Evolutionary conservation across 2,888 invertebrate genomes (phyloP), one percentile per base, ranked within the genome.

Genomic region (Caenorhabditis wallacei): DNA sequence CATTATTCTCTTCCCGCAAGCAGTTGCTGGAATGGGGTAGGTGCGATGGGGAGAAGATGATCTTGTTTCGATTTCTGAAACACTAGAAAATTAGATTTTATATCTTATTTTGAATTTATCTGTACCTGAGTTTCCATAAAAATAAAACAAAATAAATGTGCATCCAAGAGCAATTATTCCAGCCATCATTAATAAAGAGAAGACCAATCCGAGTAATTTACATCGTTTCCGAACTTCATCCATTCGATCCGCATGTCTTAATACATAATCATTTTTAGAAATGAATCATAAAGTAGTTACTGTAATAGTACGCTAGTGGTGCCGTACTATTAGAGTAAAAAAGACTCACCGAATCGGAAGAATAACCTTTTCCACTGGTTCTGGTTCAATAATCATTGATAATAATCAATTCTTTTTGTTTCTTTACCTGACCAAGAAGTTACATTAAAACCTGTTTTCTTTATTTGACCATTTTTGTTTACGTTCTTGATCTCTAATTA

Each of bases 1-100:
- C 37, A 57, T 20, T 18, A 57, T 35, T 37, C 57, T n/a, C 10
- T 57, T 57, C 1, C 57, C 57, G 10, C 57, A 57, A 18, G 57
- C 4, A 2, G 11, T 16, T 8, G 57, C 57, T 2, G 57, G 57
- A 1, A 57, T 57, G 4, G 10, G 0, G 16, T 13, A 4, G 24
- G 30, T n/a, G n/a, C n/a, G n/a, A 51, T 20, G 20, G 20, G 20
- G 24, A 24, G 24, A 1, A 24, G 24, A 24, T 13, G 53, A 18
- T 22, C 24, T 20, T 51, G 18, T 20, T 20, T 51, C 11, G n/a
- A 24, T 2, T 11, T 53, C 53, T 53, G 2, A 13, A 18, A 7
- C 13, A 8, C 11, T 48, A 24, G 24, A 53, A 51, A 1, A 20
- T 4, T n/a, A n/a, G 51, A 20, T 20, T 51, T 51, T 51, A 8